A percentile compares a stretch with the other conserved stretches of the same genome.
phyloP scores from a whole-genome alignment of 2,797 vertebrate genomes.

The Urocyon cinereoargenteus region DNA sequence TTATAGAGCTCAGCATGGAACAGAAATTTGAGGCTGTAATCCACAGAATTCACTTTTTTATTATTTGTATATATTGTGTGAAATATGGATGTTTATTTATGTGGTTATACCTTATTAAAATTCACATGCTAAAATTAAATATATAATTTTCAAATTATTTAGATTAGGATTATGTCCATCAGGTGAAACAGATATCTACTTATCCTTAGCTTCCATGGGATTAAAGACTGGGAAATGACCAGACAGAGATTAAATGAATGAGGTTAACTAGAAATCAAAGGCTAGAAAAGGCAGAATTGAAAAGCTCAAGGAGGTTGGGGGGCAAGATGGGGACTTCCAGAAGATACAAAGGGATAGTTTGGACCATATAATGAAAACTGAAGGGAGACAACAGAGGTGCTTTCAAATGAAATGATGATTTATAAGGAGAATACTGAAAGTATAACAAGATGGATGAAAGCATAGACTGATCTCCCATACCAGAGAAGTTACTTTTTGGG shows the following conservation, averaged over 20 bases:
- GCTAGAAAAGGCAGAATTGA: not conserved
- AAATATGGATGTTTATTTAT: constrained; percentile 58
- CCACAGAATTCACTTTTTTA: constrained; percentile 26
- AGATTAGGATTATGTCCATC: not conserved
- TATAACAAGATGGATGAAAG: not conserved
- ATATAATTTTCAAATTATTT: not conserved
- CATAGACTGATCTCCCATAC: not conserved
- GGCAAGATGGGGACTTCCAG: not conserved
- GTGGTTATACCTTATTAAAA: constrained; percentile 59
- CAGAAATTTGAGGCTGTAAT: not conserved
- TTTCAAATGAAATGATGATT: not conserved
- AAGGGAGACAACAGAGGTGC: not conserved
- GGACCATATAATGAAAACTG: not conserved
- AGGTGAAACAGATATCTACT: not conserved
- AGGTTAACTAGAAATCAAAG: not conserved
- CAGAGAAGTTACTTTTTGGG: not conserved
- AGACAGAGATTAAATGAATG: not conserved
- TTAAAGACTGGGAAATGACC: not conserved
- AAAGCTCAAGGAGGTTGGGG: not conserved
- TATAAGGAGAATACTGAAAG: not conserved
- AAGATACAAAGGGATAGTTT: not conserved
- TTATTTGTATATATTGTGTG: constrained; percentile 41
- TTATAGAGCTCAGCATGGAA: not conserved
- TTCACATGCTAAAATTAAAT: constrained; percentile 40
- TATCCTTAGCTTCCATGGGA: not conserved